A percentile compares a stretch with the other conserved stretches of the same genome.
phyloP scores from a whole-genome alignment of 2,888 invertebrate genomes.

The Apocheima hispidaria region DNA sequence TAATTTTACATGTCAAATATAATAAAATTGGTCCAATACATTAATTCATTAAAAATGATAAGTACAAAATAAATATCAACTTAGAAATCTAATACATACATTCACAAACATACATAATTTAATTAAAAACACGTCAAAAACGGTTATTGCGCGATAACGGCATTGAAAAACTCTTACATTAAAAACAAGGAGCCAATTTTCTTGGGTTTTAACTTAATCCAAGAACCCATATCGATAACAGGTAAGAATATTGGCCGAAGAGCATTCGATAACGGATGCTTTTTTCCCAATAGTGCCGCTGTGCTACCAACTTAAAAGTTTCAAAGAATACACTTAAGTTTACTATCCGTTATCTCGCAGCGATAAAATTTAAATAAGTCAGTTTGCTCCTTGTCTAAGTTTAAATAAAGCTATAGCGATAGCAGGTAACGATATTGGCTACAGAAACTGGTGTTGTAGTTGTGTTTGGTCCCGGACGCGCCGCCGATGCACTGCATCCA shows the following conservation, averaged over 20 bases:
- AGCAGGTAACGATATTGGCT: conserved; percentile 39
- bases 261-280: conserved; percentile 4
- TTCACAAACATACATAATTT: too few species aligned
- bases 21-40: too few species aligned
- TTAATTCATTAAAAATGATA: too few species aligned
- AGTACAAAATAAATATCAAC: too few species aligned
- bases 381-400: conserved; percentile 16
- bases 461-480: conserved; percentile 55
- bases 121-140: too few species aligned
- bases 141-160: too few species aligned
- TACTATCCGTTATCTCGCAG: conserved; percentile 8
- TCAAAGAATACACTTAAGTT: conserved; percentile 15
- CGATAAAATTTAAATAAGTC: conserved; percentile 25
- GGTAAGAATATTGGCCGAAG: conserved; percentile 2
- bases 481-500: conserved; percentile 49
- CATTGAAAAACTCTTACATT: neutral
- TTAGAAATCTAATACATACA: too few species aligned
- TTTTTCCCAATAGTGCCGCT: conserved; percentile 25
- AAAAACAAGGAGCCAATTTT: neutral
- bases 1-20: too few species aligned
- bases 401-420: conserved; percentile 28
- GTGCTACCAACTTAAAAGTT: conserved; percentile 22
- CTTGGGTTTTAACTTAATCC: neutral
- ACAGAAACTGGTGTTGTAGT: conserved; percentile 43
- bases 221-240: neutral